Conservation (phyloP, 2,797 vertebrate genomes). For the Nannoperca obscura region DNA sequence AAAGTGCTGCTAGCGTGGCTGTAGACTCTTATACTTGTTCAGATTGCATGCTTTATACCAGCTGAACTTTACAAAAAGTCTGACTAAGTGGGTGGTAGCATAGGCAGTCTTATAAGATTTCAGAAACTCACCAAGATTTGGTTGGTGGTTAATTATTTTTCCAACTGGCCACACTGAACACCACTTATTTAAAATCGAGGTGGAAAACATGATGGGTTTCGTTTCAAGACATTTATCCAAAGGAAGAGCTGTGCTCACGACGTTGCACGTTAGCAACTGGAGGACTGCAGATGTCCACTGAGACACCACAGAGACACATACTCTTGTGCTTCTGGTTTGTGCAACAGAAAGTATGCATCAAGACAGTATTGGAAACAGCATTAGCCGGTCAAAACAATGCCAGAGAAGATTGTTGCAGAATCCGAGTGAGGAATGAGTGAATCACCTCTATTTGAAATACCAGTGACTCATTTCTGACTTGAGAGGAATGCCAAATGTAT, state of each 20-base stretch:
- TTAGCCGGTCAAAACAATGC: conserved; percentile 54
- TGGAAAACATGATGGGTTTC: conserved; percentile 61
- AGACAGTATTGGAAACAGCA: conserved; percentile 52
- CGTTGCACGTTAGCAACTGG: conserved; percentile 26
- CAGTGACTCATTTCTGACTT: conserved; percentile 74
- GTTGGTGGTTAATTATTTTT: conserved; percentile 52
- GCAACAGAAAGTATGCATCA: conserved; percentile 69
- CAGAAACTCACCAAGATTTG: conserved; percentile 45
- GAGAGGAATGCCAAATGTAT: conserved; percentile 66
- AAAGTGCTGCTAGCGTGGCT: background rate
- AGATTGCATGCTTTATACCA: conserved; percentile 2
- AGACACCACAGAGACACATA: conserved; percentile 49
- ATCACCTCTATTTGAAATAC: conserved; percentile 75
- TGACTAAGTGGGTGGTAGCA: conserved; percentile 57
- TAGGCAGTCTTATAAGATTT: conserved; percentile 35
- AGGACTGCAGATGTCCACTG: conserved; percentile 44
- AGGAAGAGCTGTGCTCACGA: conserved; percentile 24
- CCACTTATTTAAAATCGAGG: conserved; percentile 32
- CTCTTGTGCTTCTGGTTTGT: conserved; percentile 57
- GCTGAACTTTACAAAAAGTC: conserved; percentile 26
- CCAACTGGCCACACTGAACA: conserved; percentile 50
- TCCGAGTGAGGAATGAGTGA: conserved; percentile 76
- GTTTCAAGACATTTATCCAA: conserved; percentile 53
- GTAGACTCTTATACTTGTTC: background rate
- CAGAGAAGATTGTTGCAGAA: conserved; percentile 62